phyloP scores from a whole-genome alignment of 2,113 vertebrate genomes.

The Pterocles orientalis region DNA sequence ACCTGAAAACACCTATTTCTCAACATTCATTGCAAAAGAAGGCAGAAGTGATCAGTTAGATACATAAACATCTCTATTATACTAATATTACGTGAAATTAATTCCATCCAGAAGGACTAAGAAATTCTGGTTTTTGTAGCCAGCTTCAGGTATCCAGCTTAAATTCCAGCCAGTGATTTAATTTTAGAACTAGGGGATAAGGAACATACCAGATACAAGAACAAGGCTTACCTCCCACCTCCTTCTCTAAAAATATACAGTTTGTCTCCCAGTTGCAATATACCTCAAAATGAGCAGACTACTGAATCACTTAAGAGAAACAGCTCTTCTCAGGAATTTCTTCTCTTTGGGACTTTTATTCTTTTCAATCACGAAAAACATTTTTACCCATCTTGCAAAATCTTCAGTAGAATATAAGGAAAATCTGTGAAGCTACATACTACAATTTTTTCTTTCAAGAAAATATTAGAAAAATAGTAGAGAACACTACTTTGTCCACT shows the following conservation, averaged over 20 bases:
- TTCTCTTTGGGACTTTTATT: not conserved
- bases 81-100: not conserved
- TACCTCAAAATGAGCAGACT: conserved; percentile 1
- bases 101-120: not conserved
- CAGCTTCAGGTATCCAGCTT: conserved; percentile 16
- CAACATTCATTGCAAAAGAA: not conserved
- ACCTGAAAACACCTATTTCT: not conserved
- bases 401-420: not conserved
- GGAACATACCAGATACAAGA: conserved; percentile 42
- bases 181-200: conserved; percentile 45
- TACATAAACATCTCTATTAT: not conserved
- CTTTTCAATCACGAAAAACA: not conserved
- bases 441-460: not conserved
- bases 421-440: not conserved
- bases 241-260: conserved; percentile 52
- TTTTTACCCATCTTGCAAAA: not conserved
- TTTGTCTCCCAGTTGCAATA: conserved; percentile 28
- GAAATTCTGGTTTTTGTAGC: not conserved
- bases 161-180: conserved; percentile 31
- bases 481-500: not conserved
- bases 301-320: conserved; percentile 18
- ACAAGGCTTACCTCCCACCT: conserved; percentile 38
- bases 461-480: not conserved
- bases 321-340: not conserved
- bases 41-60: not conserved